Percentiles rank a stretch among this genome's conserved stretches.
Conservation (phyloP, 2,113 vertebrate genomes). For the Delphinus delphis region DNA sequence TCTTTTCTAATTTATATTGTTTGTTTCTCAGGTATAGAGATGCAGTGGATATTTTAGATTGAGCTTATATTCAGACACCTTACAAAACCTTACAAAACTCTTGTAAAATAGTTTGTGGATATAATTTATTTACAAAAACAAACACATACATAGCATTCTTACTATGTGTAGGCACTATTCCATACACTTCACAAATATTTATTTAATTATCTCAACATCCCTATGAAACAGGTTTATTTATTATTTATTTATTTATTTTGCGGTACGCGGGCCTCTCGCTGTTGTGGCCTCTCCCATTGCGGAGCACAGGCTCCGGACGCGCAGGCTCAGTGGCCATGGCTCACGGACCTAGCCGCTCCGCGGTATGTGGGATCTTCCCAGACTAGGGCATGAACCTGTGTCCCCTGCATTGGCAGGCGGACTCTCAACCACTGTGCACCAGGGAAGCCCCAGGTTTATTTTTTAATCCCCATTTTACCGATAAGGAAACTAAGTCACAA, state of each 20-base stretch:
- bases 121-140: neutral
- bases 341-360: too few relatives aligned
- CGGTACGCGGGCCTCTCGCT: too few relatives aligned
- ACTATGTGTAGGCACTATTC: neutral
- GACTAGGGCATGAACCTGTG: too few relatives aligned
- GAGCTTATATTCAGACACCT: neutral
- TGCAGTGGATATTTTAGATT: neutral
- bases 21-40: neutral
- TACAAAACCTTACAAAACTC: neutral
- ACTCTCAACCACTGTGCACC: too few relatives aligned
- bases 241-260: too few relatives aligned
- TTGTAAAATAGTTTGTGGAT: neutral
- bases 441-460: neutral
- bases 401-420: too few relatives aligned
- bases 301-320: too few relatives aligned
- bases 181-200: neutral
- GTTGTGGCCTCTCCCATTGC: too few relatives aligned
- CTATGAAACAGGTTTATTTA: neutral
- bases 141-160: neutral
- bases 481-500: neutral
- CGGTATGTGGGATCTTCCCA: too few relatives aligned
- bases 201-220: neutral
- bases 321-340: too few relatives aligned
- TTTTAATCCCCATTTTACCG: neutral
- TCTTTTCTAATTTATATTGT: neutral